phyloP scores from a whole-genome alignment of 2,797 vertebrate species.

The Chloroceryle amazona region DNA sequence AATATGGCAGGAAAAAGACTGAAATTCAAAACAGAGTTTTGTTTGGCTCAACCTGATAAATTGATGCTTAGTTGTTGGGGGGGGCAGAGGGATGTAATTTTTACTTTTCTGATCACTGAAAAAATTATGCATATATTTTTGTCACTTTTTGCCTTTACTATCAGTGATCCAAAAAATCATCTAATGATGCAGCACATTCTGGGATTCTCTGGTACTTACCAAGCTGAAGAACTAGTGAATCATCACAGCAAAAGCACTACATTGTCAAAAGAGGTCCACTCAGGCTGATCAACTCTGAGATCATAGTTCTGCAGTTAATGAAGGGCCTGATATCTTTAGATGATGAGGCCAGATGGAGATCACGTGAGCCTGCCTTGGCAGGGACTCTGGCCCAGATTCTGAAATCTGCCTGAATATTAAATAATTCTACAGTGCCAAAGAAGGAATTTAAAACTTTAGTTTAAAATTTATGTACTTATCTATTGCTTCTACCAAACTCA shows the following conservation, averaged over 20 bases:
- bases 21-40: background rate
- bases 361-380: background rate
- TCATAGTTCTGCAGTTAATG: slow-evolving; percentile 13
- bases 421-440: background rate
- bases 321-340: background rate
- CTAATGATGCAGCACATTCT: background rate
- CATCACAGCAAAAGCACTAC: background rate
- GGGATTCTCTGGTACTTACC: background rate
- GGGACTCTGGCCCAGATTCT: background rate
- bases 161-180: background rate
- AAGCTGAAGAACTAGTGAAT: background rate
- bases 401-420: slow-evolving; percentile 7
- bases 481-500: background rate
- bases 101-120: background rate
- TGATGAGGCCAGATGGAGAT: background rate
- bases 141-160: background rate
- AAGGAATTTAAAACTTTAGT: background rate
- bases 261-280: background rate
- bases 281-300: background rate
- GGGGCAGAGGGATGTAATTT: background rate
- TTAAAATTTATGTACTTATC: background rate
- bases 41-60: background rate
- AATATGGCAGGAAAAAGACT: background rate
- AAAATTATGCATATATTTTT: background rate
- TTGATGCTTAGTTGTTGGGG: background rate